Conservation (phyloP, 2,797 vertebrate genomes). For the Acrossocheilus wenchowensis region DNA sequence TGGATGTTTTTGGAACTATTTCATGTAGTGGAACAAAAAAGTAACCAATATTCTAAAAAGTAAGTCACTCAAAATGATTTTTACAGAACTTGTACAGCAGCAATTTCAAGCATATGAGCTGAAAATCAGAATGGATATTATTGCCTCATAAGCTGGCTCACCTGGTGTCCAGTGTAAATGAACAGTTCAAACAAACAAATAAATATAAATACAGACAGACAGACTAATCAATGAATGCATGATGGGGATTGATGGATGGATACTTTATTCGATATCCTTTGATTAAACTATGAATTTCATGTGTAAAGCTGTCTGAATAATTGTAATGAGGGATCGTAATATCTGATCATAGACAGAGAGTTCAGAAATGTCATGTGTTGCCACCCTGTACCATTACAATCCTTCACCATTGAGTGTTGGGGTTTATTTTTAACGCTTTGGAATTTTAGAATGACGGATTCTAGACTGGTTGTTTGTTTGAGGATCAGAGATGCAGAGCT, state of each 20-base stretch:
- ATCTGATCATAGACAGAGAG: slow-evolving; percentile 4
- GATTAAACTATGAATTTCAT: neutral
- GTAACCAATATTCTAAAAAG: neutral
- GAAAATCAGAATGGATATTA: neutral
- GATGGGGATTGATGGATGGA: neutral
- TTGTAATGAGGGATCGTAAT: neutral
- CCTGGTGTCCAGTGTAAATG: neutral
- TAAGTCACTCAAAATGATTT: neutral
- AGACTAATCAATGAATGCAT: neutral
- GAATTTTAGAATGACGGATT: slow-evolving; percentile 10
- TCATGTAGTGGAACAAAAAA: neutral
- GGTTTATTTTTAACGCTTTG: slow-evolving; percentile 27
- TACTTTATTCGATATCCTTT: neutral
- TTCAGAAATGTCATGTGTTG: slow-evolving; percentile 1
- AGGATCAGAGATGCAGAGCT: neutral
- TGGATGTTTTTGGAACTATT: neutral
- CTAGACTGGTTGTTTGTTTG: neutral
- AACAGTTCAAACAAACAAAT: neutral
- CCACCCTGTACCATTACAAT: neutral
- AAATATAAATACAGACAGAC: neutral
- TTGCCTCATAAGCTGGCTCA: neutral
- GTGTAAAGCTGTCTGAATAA: neutral
- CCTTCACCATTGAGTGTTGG: neutral
- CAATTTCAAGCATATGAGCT: neutral
- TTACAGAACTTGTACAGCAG: neutral